Conservation (phyloP, 2,797 vertebrate genomes). For the Cacajao melanocephalus region DNA sequence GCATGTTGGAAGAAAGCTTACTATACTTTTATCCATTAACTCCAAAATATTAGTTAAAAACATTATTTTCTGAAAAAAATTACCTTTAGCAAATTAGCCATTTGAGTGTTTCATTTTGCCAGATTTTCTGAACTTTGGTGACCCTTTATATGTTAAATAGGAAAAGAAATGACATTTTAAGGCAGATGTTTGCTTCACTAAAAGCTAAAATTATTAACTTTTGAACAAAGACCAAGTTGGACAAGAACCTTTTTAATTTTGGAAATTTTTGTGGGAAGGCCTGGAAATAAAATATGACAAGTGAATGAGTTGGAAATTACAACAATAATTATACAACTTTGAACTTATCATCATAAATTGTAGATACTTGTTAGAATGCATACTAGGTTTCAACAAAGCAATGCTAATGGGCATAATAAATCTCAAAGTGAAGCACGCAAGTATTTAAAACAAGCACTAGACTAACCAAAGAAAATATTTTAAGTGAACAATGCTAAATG, state of each 20-base stretch:
- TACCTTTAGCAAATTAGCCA: not conserved
- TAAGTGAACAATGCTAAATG: constrained; percentile 73
- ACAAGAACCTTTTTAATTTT: constrained; percentile 70
- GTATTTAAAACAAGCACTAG: constrained; percentile 71
- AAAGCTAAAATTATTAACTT: constrained; percentile 64
- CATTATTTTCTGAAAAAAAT: not conserved
- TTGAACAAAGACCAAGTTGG: constrained; percentile 66
- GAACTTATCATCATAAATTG: constrained; percentile 73
- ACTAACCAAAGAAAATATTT: constrained; percentile 74
- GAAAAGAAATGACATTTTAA: constrained; percentile 32
- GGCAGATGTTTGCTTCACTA: constrained; percentile 44
- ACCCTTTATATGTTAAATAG: not conserved
- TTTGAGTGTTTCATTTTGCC: not conserved
- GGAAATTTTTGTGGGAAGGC: constrained; percentile 70
- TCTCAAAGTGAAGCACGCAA: constrained; percentile 65
- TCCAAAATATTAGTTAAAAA: not conserved
- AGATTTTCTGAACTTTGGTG: constrained; percentile 46
- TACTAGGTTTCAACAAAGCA: constrained; percentile 79
- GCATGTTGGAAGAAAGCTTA: not conserved
- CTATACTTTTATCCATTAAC: not conserved
- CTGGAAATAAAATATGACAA: constrained; percentile 81
- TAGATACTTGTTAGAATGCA: constrained; percentile 73
- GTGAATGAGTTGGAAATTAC: constrained; percentile 76
- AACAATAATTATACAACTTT: constrained; percentile 75
- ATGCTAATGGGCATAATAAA: constrained; percentile 73